Base-by-base conservation (phyloP, 2,888 invertebrate species). In the Endomychus coccineus region DNA sequence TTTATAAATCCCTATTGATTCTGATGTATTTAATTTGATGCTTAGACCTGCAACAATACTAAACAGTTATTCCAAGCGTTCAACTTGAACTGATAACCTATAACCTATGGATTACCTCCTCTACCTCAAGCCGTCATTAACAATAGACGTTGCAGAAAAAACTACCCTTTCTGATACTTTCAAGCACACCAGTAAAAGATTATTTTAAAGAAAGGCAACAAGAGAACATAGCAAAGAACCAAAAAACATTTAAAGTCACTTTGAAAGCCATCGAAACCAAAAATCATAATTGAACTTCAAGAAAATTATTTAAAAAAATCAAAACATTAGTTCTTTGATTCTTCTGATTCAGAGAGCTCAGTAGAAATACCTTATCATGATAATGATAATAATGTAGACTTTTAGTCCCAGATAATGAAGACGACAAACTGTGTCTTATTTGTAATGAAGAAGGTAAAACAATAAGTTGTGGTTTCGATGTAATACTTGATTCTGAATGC, bases 391-490 rank as follows among this genome's bases (percentile, higher is more conserved):
- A 12, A 27, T 27, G 12, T 27, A 27, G 11, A 27, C n/a, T n/a
- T n/a, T n/a, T n/a, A n/a, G n/a, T n/a, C 12, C 11, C 13, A 27
- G 11, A 27, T n/a, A 27, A 19, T 19, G 19, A 19, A 19, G 19
- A 19, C 19, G 13, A 13, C 11, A 27, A 27, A 27, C 9, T 27
- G 27, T 27, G 9, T 4, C 9, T 27, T n/a, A 13, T 27, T 27
- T 12, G 27, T 12, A 27, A 27, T 27, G 13, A 13, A 27, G 13
- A 12, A 12, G 27, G 9, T 12, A 3, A 27, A 27, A 12, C 11
- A 27, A 27, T 4, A 12, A 27, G 13, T 27, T 3, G 2, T 27
- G 3, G 27, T 3, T 12, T 13, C 11, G 12, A 3, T 12, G 11
- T 10, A 11, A 4, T 12, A 13, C 19, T 5, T 19, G 19, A 19